Evolutionary conservation across 2,797 vertebrate species (phyloP).

Genomic region (Siniperca undulata): DNA sequence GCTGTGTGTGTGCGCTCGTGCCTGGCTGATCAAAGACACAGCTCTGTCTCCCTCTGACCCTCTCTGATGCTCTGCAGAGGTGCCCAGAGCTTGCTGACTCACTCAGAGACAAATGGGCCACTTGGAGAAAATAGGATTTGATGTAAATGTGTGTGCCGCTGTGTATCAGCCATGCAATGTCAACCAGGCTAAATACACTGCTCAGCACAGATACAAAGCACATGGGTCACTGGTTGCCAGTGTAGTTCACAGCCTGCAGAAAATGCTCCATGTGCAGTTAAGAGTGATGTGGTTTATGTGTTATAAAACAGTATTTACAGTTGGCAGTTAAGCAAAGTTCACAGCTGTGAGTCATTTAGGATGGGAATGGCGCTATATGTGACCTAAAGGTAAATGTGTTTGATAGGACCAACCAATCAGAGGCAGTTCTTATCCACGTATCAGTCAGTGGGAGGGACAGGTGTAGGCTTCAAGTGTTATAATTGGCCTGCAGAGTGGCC

Average conservation of each 20-base stretch:
- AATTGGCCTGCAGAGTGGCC: slow-evolving; percentile 53
- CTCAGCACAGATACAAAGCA: slow-evolving; percentile 23
- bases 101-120: slow-evolving; percentile 76
- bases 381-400: slow-evolving; percentile 27
- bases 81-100: slow-evolving; percentile 80
- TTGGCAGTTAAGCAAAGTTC: slow-evolving; percentile 51
- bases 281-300: slow-evolving; percentile 34
- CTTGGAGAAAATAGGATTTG: slow-evolving; percentile 75
- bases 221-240: slow-evolving; percentile 35
- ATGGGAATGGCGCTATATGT: background rate
- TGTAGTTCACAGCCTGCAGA: slow-evolving; percentile 24
- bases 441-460: slow-evolving; percentile 38
- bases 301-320: slow-evolving; percentile 51
- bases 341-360: slow-evolving; percentile 45
- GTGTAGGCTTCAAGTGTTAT: slow-evolving; percentile 35
- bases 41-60: slow-evolving; percentile 67
- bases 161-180: slow-evolving; percentile 57
- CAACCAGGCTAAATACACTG: slow-evolving; percentile 48
- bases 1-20: slow-evolving; percentile 1
- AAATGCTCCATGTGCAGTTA: background rate
- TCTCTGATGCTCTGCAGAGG: slow-evolving; percentile 73
- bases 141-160: slow-evolving; percentile 67
- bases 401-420: slow-evolving; percentile 19
- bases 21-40: slow-evolving; percentile 60
- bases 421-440: background rate